These are phyloP conservation scores for Blastobasis lacticolella DNA, from an alignment of 2,888 invertebrate species.

Conservation along the genomic window DNA sequence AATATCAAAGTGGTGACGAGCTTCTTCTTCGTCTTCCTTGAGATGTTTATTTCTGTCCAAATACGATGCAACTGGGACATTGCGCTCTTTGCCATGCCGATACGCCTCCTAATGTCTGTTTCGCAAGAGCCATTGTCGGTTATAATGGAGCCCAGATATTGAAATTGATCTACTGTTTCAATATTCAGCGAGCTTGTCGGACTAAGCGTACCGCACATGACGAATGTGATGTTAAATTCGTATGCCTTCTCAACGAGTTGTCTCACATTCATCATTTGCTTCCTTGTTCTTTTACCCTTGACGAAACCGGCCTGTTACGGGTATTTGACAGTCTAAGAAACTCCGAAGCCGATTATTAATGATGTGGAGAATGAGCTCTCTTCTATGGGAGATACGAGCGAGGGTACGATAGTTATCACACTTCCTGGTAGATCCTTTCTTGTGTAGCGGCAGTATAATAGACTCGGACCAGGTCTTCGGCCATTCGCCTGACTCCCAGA, in stretches of 20 bases:
- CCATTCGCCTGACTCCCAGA: neutral
- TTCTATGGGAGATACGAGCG: constrained; percentile 3
- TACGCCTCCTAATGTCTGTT: too few relatives aligned
- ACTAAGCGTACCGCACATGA: too few relatives aligned
- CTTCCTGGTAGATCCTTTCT: constrained; percentile 4
- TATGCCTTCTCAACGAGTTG: constrained; percentile 10
- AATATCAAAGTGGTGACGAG: too few relatives aligned
- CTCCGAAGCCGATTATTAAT: neutral
- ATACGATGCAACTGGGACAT: too few relatives aligned
- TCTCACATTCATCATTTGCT: constrained; percentile 11
- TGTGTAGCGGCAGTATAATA: constrained; percentile 4
- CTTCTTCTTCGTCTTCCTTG: too few relatives aligned
- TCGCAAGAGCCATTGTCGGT: too few relatives aligned
- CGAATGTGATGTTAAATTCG: constrained; percentile 7
- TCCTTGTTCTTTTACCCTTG: constrained; percentile 11
- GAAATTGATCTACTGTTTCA: too few relatives aligned
- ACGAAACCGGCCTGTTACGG: constrained; percentile 15
- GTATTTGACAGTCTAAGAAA: constrained; percentile 8
- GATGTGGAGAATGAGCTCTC: constrained; percentile 3
- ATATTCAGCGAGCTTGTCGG: too few relatives aligned
- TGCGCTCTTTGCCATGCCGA: too few relatives aligned
- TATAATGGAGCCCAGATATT: too few relatives aligned
- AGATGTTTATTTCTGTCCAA: too few relatives aligned
- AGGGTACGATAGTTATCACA: constrained; percentile 5
- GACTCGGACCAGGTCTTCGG: neutral